A percentile compares a stretch with the other conserved stretches of the same genome.
Conservation (phyloP, 2,888 invertebrate species). For the Cybosia mesomella region DNA sequence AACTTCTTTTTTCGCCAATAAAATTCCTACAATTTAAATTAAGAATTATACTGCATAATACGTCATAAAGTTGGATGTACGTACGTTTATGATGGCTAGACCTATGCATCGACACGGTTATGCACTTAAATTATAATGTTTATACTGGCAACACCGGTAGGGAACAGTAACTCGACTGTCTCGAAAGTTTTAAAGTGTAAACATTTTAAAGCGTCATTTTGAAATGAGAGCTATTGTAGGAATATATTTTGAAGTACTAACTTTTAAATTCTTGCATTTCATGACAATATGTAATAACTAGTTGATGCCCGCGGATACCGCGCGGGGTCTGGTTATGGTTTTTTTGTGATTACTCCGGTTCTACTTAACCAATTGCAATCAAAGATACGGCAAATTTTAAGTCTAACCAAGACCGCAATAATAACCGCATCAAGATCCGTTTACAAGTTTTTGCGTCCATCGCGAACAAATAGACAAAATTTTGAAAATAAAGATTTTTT, state of each 20-base stretch:
- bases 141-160: constrained; percentile 36
- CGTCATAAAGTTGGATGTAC: constrained; percentile 26
- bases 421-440: too few species aligned
- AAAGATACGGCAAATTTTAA: too few species aligned
- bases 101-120: constrained; percentile 24
- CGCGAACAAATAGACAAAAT: too few species aligned
- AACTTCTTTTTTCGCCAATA: constrained; percentile 8
- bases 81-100: constrained; percentile 44
- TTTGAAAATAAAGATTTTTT: too few species aligned
- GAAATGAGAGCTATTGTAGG: neutral
- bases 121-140: constrained; percentile 34
- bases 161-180: neutral
- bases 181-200: neutral
- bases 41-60: constrained; percentile 23
- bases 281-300: too few species aligned
- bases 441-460: too few species aligned
- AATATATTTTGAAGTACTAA: neutral
- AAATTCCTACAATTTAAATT: constrained; percentile 20
- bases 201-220: neutral
- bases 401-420: too few species aligned
- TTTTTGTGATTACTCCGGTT: too few species aligned
- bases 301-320: too few species aligned
- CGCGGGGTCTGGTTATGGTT: too few species aligned
- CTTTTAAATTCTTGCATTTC: too few species aligned
- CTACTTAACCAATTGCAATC: too few species aligned